Conservation (phyloP, 1,140 invertebrate genomes). For the Ganaspis sp. region DNA sequence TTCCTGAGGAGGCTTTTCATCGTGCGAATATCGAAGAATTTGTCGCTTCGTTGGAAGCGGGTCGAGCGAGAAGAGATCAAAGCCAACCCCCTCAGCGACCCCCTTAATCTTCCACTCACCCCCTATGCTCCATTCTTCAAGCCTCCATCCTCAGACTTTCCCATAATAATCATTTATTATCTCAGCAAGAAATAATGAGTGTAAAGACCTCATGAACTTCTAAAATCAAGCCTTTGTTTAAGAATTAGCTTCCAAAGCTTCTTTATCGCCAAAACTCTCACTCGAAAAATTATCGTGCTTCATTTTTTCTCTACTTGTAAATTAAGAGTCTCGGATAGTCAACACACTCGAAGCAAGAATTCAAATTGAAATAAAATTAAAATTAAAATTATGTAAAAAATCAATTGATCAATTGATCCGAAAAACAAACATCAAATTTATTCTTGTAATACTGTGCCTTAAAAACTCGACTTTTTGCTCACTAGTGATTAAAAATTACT, state of each 20-base stretch:
- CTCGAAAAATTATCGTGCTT: not conserved
- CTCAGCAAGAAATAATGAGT: constrained; percentile 66
- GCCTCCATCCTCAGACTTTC: constrained; percentile 28
- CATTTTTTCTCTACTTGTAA: not conserved
- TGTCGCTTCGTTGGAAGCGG: constrained; percentile 72
- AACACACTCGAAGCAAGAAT: not conserved
- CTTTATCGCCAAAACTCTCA: not conserved
- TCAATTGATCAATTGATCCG: no score
- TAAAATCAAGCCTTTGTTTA: constrained; percentile 74
- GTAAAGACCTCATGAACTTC: constrained; percentile 67
- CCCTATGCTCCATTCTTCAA: not conserved
- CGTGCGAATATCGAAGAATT: constrained; percentile 75
- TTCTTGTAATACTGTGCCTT: no score
- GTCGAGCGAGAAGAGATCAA: constrained; percentile 72
- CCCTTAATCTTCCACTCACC: constrained; percentile 35
- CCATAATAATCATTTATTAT: constrained; percentile 77
- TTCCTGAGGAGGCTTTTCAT: constrained; percentile 71
- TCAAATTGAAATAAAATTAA: no score
- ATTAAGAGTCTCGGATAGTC: not conserved
- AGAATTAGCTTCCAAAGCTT: constrained; percentile 68
- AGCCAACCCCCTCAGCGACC: constrained; percentile 55
- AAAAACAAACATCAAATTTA: no score
- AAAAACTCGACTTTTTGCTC: no score
- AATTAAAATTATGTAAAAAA: no score
- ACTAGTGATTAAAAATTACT: no score